Evolutionary conservation across 2,888 invertebrate species (phyloP).

Genomic region (Danaus chrysippus): DNA sequence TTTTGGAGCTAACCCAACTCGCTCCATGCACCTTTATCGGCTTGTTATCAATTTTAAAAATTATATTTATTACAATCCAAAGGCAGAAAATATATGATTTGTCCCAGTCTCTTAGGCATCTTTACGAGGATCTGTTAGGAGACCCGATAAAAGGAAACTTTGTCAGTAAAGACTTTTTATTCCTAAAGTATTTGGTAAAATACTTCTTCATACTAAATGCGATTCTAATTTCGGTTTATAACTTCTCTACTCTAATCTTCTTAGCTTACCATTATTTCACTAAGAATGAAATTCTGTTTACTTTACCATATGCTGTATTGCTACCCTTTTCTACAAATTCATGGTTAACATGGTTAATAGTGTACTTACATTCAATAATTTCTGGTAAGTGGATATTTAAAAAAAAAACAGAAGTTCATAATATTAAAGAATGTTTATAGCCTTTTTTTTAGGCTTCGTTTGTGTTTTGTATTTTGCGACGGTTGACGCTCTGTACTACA

Average conservation of each 20-base stretch:
- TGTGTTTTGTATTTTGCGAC: constrained; percentile 55
- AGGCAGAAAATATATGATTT: constrained; percentile 43
- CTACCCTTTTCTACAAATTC: constrained; percentile 54
- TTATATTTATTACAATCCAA: constrained; percentile 36
- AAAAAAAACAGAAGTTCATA: neutral
- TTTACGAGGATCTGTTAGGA: constrained; percentile 42
- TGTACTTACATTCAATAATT: constrained; percentile 47
- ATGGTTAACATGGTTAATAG: constrained; percentile 50
- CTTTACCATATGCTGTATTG: constrained; percentile 53
- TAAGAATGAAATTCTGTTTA: constrained; percentile 40
- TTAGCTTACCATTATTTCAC: constrained; percentile 48
- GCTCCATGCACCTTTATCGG: constrained; percentile 54
- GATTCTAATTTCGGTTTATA: constrained; percentile 57
- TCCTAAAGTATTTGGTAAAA: constrained; percentile 49
- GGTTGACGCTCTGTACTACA: constrained; percentile 55
- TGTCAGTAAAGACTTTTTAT: constrained; percentile 42
- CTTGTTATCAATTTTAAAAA: constrained; percentile 47
- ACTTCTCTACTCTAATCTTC: constrained; percentile 51
- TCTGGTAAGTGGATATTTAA: constrained; percentile 45
- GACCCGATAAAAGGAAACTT: constrained; percentile 40
- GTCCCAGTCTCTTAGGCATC: constrained; percentile 38
- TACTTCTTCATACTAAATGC: constrained; percentile 56
- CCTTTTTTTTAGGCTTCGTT: constrained; percentile 48
- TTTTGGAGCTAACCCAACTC: constrained; percentile 53
- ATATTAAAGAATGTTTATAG: no score